A percentile compares a stretch with the other conserved stretches of the same genome.
These are phyloP conservation scores for Oreocharis arfaki DNA, from an alignment of 2,113 vertebrate genomes.

Conservation along the genomic window DNA sequence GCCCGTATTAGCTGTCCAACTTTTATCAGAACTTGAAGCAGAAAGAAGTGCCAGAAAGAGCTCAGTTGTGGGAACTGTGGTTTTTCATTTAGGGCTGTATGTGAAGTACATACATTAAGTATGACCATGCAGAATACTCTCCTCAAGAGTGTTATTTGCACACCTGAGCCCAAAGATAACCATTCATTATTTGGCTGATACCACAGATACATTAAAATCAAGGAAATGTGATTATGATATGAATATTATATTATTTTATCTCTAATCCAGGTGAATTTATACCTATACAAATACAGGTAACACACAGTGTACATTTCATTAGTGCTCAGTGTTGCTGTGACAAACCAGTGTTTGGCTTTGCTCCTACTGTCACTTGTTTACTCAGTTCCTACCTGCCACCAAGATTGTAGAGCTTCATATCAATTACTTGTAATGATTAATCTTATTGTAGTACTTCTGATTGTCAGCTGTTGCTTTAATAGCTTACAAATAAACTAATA, in stretches of 20 bases:
- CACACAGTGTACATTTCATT: background rate
- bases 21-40: background rate
- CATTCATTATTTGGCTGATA: background rate
- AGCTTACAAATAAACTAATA: constrained; percentile 34
- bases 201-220: background rate
- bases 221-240: background rate
- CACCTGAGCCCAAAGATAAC: background rate
- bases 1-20: background rate
- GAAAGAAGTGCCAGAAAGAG: background rate
- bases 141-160: background rate
- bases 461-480: background rate
- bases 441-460: background rate
- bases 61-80: background rate
- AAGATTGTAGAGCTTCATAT: background rate
- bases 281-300: background rate
- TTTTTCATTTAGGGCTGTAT: background rate
- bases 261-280: background rate
- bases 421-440: constrained; percentile 1
- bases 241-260: background rate
- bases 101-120: background rate
- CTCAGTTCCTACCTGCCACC: background rate
- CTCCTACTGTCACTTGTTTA: background rate
- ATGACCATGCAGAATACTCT: background rate
- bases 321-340: background rate
- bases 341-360: background rate